phyloP scores from a whole-genome alignment of 92 coral and sea anemone species.

The Porites rus region DNA sequence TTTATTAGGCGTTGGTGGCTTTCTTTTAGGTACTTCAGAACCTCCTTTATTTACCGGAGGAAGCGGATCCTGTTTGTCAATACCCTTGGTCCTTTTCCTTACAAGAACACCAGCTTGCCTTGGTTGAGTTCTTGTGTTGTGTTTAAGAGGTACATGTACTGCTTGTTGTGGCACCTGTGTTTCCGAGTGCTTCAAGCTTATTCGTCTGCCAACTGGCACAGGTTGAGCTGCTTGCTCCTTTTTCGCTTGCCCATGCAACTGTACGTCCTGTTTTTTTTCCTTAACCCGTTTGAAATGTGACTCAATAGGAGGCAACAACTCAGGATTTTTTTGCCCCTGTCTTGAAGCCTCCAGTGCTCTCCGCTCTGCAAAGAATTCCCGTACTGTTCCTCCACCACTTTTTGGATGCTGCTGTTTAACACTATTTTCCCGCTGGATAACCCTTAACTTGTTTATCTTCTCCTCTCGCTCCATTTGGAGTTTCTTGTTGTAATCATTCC shows the following conservation, averaged over 20 bases:
- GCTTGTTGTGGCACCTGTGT: constrained; percentile 30
- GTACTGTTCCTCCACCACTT: constrained; percentile 80
- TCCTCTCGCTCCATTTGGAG: constrained; percentile 86
- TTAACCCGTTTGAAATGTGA: constrained; percentile 79
- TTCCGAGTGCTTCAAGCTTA: constrained; percentile 8
- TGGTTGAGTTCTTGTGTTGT: constrained; percentile 1
- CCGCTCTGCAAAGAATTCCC: constrained; percentile 95
- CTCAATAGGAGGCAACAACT: constrained; percentile 88
- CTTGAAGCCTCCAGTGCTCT: constrained; percentile 86
- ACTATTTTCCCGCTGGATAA: constrained; percentile 52
- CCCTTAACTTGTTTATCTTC: constrained; percentile 66
- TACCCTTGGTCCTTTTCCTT: constrained; percentile 75
- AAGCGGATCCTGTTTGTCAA: constrained; percentile 86
- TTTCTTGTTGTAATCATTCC: constrained; percentile 80
- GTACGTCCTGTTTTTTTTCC: constrained; percentile 57
- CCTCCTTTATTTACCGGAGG: constrained; percentile 74
- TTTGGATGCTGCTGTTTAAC: constrained; percentile 17
- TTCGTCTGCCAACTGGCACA: not conserved
- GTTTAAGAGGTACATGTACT: not conserved
- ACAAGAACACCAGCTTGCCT: constrained; percentile 15
- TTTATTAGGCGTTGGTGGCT: constrained; percentile 87
- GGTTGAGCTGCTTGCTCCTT: constrained; percentile 22
- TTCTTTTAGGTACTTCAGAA: constrained; percentile 29
- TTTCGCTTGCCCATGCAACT: not conserved
- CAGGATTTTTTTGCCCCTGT: constrained; percentile 61